Conservation (phyloP, 2,797 vertebrate species). For the Tamandua tetradactyla region DNA sequence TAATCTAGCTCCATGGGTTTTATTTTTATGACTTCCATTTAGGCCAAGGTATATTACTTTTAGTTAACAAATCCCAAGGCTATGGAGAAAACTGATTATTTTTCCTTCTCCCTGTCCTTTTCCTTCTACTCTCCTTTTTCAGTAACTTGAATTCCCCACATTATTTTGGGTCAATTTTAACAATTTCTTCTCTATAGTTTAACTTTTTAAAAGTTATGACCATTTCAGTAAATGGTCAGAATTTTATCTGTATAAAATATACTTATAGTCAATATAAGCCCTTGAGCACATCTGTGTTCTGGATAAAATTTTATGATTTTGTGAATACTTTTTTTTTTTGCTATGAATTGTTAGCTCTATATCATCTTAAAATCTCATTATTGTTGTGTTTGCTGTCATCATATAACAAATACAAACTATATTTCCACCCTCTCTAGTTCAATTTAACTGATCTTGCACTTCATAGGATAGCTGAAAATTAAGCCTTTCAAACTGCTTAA, state of each 20-base stretch:
- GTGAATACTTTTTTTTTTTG: neutral
- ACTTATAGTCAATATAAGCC: neutral
- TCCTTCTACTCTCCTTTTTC: neutral
- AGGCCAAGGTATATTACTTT: neutral
- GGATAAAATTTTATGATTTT: slow-evolving; percentile 24
- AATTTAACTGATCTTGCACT: neutral
- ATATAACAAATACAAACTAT: neutral
- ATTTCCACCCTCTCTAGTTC: neutral
- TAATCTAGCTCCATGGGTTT: neutral
- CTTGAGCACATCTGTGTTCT: neutral
- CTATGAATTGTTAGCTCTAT: neutral
- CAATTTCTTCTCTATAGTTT: neutral
- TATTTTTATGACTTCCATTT: neutral
- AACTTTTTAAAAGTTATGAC: slow-evolving; percentile 1
- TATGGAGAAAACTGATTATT: neutral
- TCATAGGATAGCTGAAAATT: neutral
- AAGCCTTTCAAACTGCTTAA: neutral
- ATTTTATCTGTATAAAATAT: neutral
- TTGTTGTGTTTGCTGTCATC: neutral
- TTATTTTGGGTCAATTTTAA: slow-evolving; percentile 18
- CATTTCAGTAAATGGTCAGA: neutral
- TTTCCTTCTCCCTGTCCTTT: neutral
- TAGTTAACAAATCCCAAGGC: neutral
- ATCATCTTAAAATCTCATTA: neutral
- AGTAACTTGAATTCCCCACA: neutral